A percentile compares a stretch with the other conserved stretches of the same genome.
These are phyloP conservation scores for Drosophila ustulata DNA, from an alignment of 2,888 invertebrate genomes.

Conservation along the genomic window DNA sequence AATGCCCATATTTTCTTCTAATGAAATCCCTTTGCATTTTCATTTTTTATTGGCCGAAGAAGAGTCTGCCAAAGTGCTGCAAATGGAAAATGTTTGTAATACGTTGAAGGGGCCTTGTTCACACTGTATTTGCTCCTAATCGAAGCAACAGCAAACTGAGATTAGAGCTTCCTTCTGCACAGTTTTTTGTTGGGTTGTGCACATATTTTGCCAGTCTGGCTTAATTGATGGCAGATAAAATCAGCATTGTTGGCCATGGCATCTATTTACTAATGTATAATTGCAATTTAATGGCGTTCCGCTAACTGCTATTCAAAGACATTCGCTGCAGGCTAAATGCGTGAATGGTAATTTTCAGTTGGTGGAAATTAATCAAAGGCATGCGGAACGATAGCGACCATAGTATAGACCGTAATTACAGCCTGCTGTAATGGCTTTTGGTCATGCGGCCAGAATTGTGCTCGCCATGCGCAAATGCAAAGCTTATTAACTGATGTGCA, in stretches of 20 bases:
- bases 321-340: neutral
- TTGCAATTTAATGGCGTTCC: neutral
- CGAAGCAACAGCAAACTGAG: constrained; percentile 23
- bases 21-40: constrained; percentile 25
- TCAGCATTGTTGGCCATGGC: neutral
- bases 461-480: constrained; percentile 14
- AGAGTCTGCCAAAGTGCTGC: neutral
- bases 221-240: neutral
- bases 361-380: constrained; percentile 19
- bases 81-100: constrained; percentile 17
- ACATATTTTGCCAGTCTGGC: no score
- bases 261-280: neutral
- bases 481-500: constrained; percentile 32
- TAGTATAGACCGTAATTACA: constrained; percentile 22
- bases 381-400: neutral
- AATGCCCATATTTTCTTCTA: constrained; percentile 18
- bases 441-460: neutral
- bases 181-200: neutral
- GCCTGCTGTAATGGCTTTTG: constrained; percentile 28
- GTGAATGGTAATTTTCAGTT: neutral
- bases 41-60: neutral
- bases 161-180: neutral
- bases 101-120: neutral
- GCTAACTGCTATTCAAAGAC: neutral
- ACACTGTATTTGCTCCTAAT: constrained; percentile 11